Evolutionary conservation across 2,113 vertebrate genomes (phyloP), one percentile per base, ranked within the genome.

Genomic region (Lagopus muta): DNA sequence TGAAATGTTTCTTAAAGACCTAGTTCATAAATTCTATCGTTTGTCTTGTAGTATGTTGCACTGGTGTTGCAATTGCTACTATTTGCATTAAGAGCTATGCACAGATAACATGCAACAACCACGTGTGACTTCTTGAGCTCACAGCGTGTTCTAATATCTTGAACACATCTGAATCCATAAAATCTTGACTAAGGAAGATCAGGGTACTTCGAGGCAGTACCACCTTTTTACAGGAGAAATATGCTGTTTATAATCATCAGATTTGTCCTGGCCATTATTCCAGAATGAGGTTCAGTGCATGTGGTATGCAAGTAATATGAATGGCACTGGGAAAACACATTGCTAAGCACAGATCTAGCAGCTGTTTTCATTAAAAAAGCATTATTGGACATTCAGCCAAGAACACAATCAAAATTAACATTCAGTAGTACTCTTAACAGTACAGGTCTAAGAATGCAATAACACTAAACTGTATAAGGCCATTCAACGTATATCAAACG

Each of bases 351-450:
- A 85, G 54, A 92, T 57, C 71, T 86, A 92, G 50, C 93, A 97
- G 94, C 89, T 96, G 88, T 88, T 97, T 96, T 94, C 92, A 93
- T 97, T 96, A 94, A 91, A 91, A 67, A 30, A 78, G 52, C 64
- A 71, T 54, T 90, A 89, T 8, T 85, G 77, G 70, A 91, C 25
- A n/a, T 45, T 62, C 8, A 17, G 82, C 89, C 87, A 93, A 88
- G 72, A 84, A 79, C 25, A 48, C 48, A 55, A 50, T 36, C 65
- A 82, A 85, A 80, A 82, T 84, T 74, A 93, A 22, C 67, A 36
- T 72, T 54, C 62, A 74, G 71, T 60, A 85, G 69, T 69, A 71
- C n/a, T 79, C 58, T 88, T 60, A 40, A n/a, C 70, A 86, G 82
- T 1, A 2, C 45, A 36, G 66, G 45, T 40, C 43, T 71, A n/a